Evolutionary conservation across 2,797 vertebrate species (phyloP).

Genomic region (Menidia menidia): DNA sequence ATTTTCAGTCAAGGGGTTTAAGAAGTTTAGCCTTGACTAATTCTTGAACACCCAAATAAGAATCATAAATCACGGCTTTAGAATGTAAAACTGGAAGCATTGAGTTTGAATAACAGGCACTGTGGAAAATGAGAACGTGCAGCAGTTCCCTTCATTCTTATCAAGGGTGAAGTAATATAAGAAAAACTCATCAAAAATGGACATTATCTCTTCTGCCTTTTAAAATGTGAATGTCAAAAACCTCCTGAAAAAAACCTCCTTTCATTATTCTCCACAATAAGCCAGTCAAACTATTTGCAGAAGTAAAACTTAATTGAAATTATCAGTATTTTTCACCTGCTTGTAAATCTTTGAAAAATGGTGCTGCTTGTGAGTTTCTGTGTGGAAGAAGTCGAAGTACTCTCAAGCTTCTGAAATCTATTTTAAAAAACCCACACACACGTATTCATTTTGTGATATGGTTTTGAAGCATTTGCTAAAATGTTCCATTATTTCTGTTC

Average conservation of each 20-base stretch:
- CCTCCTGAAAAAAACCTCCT: too few relatives aligned
- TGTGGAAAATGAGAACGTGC: too few relatives aligned
- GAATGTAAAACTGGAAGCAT: too few relatives aligned
- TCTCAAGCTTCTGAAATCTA: conserved; percentile 2
- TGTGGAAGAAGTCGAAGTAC: neutral
- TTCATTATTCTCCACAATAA: neutral
- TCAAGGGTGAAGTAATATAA: neutral
- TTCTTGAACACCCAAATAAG: too few relatives aligned
- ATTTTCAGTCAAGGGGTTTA: too few relatives aligned
- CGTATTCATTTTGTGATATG: too few relatives aligned
- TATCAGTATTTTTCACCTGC: neutral
- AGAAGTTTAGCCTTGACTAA: too few relatives aligned
- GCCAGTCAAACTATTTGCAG: neutral
- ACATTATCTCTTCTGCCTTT: neutral
- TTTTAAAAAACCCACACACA: conserved; percentile 6
- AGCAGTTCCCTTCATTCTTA: neutral
- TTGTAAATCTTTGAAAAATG: neutral
- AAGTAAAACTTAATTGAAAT: neutral
- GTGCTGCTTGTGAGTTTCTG: neutral
- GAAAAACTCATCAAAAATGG: neutral
- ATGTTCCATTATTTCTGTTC: neutral
- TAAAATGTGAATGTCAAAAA: neutral
- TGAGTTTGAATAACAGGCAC: too few relatives aligned
- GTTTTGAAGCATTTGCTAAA: too few relatives aligned
- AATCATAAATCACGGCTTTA: too few relatives aligned